These are phyloP conservation scores for Labeo calbasu DNA, from an alignment of 2,797 vertebrate genomes.

Conservation along the genomic window DNA sequence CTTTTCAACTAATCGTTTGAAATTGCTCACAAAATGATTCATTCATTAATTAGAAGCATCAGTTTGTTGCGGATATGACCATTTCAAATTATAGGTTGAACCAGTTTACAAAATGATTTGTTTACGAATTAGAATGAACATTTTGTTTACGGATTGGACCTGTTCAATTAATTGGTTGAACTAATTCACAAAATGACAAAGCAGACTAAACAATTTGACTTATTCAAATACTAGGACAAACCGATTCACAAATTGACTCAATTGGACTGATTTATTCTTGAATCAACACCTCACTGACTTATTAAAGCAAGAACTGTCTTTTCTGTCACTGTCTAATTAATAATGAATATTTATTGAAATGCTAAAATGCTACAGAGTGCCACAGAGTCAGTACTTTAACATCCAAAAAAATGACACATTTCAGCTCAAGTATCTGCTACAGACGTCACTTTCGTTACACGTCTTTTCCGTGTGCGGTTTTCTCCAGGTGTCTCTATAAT, in stretches of 20 bases:
- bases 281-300: background rate
- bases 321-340: constrained; percentile 1
- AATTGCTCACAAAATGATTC: too few relatives aligned
- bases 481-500: background rate
- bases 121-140: background rate
- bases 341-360: background rate
- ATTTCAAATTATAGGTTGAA: background rate
- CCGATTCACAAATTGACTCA: background rate
- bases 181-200: background rate
- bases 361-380: background rate
- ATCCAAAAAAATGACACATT: background rate
- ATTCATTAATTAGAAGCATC: background rate
- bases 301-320: background rate
- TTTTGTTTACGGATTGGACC: background rate
- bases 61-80: background rate
- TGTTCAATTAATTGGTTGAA: background rate
- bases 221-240: background rate
- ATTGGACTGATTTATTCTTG: background rate
- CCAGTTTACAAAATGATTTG: background rate
- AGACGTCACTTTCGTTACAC: background rate
- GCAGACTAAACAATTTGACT: background rate
- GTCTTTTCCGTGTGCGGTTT: background rate
- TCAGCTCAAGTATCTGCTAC: background rate
- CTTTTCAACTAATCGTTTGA: background rate
- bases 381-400: background rate